phyloP scores from a whole-genome alignment of 2,888 invertebrate species.

The Escarpia spicata region DNA sequence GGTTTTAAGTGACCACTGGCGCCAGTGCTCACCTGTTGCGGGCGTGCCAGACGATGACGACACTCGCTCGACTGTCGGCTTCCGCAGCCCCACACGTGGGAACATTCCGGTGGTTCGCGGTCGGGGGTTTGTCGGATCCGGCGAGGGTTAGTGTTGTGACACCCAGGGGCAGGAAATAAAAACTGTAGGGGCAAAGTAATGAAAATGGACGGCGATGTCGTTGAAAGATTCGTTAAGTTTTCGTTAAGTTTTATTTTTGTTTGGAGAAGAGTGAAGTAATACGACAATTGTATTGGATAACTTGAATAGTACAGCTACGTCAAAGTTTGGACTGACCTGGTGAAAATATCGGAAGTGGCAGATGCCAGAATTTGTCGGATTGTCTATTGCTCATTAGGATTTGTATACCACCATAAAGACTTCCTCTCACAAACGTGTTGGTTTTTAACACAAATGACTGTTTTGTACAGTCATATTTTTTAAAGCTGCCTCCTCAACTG shows the following conservation, averaged over 20 bases:
- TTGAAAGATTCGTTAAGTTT: neutral
- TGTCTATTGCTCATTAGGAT: neutral
- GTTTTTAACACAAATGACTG: neutral
- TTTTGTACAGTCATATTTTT: no score
- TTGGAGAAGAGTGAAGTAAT: neutral
- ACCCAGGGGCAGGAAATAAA: neutral
- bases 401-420: neutral
- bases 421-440: neutral
- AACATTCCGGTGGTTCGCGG: slow-evolving; percentile 7
- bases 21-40: neutral
- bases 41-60: neutral
- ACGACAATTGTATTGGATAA: neutral
- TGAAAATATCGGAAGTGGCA: neutral
- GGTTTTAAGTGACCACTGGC: slow-evolving; percentile 16
- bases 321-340: neutral
- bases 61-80: neutral
- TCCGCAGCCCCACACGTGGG: neutral
- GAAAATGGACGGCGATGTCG: neutral
- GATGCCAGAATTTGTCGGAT: neutral
- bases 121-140: neutral
- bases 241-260: neutral
- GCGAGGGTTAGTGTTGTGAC: neutral
- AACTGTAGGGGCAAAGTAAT: neutral
- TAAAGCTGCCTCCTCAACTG: no score
- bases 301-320: neutral